A percentile compares a stretch with the other conserved stretches of the same genome.
Conservation (phyloP, 2,113 vertebrate species). For the Opisthocomus hoazin region DNA sequence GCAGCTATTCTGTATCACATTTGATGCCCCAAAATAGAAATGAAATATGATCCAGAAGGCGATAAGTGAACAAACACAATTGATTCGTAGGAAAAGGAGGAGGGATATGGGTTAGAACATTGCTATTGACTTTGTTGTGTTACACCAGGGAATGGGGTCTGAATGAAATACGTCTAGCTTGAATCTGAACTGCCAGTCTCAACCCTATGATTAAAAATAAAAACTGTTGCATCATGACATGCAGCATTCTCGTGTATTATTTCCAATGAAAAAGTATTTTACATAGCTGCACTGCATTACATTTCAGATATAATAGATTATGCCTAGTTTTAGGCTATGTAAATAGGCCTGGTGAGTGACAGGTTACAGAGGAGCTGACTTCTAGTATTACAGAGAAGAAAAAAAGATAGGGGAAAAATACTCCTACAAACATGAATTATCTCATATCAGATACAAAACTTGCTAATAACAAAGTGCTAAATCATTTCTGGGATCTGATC, state of each 20-base stretch:
- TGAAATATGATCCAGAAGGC: constrained; percentile 46
- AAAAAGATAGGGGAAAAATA: background rate
- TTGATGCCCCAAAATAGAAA: constrained; percentile 33
- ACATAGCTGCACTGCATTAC: background rate
- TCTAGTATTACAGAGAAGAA: background rate
- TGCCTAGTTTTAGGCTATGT: background rate
- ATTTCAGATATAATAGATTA: background rate
- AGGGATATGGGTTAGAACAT: constrained; percentile 9
- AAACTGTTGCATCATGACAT: background rate
- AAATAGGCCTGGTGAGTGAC: background rate
- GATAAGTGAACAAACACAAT: constrained; percentile 53
- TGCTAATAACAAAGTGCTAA: background rate
- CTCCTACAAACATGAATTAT: background rate
- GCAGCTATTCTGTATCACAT: constrained; percentile 8
- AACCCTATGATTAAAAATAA: constrained; percentile 46
- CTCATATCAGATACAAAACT: background rate
- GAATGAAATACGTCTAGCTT: constrained; percentile 40
- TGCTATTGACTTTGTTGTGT: constrained; percentile 33
- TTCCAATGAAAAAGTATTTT: background rate
- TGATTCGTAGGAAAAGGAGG: background rate
- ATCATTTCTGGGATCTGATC: background rate
- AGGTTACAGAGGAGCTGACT: background rate
- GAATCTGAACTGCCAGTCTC: background rate
- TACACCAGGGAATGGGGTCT: background rate
- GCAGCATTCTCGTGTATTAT: background rate